Conservation (phyloP, 2,113 vertebrate species). For the Periophthalmus modestus region DNA sequence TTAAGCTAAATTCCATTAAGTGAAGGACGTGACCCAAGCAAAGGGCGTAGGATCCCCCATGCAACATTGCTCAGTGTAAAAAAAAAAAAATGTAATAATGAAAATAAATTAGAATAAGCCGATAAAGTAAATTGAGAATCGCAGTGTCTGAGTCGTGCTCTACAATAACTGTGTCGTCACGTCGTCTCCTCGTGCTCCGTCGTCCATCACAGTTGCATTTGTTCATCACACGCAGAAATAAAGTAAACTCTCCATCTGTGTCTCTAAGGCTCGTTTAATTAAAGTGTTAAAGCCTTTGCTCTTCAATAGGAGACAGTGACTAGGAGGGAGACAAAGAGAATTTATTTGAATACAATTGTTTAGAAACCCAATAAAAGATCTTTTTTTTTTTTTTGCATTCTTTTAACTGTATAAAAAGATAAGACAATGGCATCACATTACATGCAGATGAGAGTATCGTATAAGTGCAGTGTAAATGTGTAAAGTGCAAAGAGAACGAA, state of each 20-base stretch:
- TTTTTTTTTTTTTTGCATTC: too few species aligned
- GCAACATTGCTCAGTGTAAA: not conserved
- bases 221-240: not conserved
- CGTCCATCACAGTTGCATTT: conserved; percentile 13
- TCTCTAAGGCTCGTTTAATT: conserved; percentile 10
- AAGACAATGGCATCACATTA: too few species aligned
- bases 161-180: not conserved
- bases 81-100: not conserved
- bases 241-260: not conserved
- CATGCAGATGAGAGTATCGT: too few species aligned
- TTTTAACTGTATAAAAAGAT: too few species aligned
- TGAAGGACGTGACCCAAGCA: not conserved
- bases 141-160: not conserved
- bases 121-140: not conserved
- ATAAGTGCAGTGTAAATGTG: too few species aligned
- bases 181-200: not conserved
- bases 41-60: too few species aligned
- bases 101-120: not conserved
- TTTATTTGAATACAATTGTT: not conserved
- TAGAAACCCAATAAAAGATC: too few species aligned
- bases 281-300: conserved; percentile 1
- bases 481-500: too few species aligned
- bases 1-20: not conserved
- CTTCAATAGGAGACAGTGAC: not conserved
- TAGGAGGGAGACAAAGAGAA: not conserved